phyloP scores from a whole-genome alignment of 1,140 invertebrate species.

The Druon quercuslanigerum region DNA sequence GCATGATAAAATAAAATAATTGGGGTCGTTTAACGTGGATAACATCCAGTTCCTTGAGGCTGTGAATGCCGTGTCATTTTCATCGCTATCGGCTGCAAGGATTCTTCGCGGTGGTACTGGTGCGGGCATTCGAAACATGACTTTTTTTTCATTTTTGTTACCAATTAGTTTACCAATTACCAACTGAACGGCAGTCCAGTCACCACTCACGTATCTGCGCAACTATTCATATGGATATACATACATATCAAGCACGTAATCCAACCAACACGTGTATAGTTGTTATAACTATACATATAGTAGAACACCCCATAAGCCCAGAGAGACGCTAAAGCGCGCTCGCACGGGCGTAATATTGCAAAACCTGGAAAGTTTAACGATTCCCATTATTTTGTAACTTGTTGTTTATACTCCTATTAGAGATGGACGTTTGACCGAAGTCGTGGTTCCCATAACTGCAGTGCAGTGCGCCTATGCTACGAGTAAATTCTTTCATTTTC shows the following conservation, averaged over 20 bases:
- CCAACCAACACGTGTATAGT: conserved; percentile 23
- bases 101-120: conserved; percentile 35
- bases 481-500: no score
- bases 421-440: conserved; percentile 46
- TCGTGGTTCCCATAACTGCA: no score
- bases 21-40: background rate
- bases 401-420: conserved; percentile 45
- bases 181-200: conserved; percentile 39
- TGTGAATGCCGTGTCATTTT: conserved; percentile 30
- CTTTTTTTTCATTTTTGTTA: conserved; percentile 51
- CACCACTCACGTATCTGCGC: conserved; percentile 46
- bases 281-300: conserved; percentile 2
- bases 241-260: conserved; percentile 31
- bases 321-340: conserved; percentile 28
- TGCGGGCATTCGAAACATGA: conserved; percentile 39
- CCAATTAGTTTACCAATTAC: conserved; percentile 54
- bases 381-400: conserved; percentile 65
- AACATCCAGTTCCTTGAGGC: conserved; percentile 5
- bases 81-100: conserved; percentile 26
- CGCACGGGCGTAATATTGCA: conserved; percentile 51
- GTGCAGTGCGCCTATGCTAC: no score
- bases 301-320: conserved; percentile 8
- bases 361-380: conserved; percentile 67
- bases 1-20: conserved; percentile 5
- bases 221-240: conserved; percentile 39